A percentile compares a stretch with the other conserved stretches of the same genome.
Conservation (phyloP, 2,888 invertebrate species). For the Myopa testacea region DNA sequence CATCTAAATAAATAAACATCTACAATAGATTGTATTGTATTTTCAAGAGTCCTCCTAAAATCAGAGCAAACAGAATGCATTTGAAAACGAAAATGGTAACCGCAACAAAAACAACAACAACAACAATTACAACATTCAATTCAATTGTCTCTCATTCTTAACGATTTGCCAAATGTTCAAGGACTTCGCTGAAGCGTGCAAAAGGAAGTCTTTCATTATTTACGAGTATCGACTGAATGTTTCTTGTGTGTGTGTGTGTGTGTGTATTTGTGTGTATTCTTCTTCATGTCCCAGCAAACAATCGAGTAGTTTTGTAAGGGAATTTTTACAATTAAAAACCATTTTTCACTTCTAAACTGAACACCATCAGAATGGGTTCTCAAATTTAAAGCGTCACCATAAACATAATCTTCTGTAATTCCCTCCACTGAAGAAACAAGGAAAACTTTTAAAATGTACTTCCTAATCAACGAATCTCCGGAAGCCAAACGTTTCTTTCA, state of each 20-base stretch:
- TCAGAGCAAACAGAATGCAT: slow-evolving; percentile 7
- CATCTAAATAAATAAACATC: background rate
- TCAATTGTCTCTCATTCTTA: background rate
- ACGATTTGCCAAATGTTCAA: slow-evolving; percentile 2
- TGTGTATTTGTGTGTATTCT: background rate
- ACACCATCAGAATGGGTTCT: too few relatives aligned
- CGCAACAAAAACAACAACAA: background rate
- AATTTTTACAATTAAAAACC: background rate
- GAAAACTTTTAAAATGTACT: too few relatives aligned
- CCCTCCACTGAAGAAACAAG: too few relatives aligned
- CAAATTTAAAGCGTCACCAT: too few relatives aligned
- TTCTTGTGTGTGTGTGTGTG: background rate
- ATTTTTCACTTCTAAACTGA: too few relatives aligned
- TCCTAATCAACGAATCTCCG: too few relatives aligned
- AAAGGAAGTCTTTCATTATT: slow-evolving; percentile 21
- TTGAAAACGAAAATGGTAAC: background rate
- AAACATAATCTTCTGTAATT: too few relatives aligned
- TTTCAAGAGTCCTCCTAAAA: slow-evolving; percentile 2
- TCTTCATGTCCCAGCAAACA: background rate
- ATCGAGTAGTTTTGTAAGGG: background rate
- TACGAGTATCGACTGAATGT: background rate
- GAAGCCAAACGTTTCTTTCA: too few relatives aligned
- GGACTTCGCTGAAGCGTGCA: slow-evolving; percentile 4
- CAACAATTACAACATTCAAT: slow-evolving; percentile 1
- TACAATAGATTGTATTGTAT: background rate